These are phyloP conservation scores for Danio tinwini DNA, from an alignment of 2,797 vertebrate species.

Conservation along the genomic window DNA sequence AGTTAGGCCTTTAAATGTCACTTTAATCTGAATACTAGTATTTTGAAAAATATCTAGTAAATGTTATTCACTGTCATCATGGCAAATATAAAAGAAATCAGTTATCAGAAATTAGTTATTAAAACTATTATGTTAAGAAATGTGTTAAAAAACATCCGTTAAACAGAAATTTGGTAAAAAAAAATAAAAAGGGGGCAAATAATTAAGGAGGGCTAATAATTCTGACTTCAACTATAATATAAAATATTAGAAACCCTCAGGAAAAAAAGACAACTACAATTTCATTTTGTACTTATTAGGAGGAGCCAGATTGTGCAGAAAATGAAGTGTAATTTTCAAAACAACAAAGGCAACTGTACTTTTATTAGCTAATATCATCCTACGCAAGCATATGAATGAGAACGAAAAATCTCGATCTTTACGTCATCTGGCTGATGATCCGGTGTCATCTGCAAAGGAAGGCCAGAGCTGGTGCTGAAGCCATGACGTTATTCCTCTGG, in stretches of 20 bases:
- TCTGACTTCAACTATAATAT: too few species aligned
- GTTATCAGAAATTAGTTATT: too few species aligned
- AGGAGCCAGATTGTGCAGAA: constrained; percentile 1
- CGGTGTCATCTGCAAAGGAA: constrained; percentile 16
- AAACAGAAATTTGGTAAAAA: too few species aligned
- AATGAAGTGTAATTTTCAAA: neutral
- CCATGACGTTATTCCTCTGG: constrained; percentile 49
- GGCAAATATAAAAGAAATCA: too few species aligned
- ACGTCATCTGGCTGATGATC: constrained; percentile 2
- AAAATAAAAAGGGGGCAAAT: too few species aligned
- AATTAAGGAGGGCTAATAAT: too few species aligned
- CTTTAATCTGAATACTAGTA: too few species aligned
- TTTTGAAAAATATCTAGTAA: too few species aligned
- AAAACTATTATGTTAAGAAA: too few species aligned
- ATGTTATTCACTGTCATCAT: too few species aligned
- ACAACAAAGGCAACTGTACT: neutral
- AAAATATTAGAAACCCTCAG: neutral
- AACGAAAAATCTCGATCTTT: neutral
- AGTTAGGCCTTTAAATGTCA: too few species aligned
- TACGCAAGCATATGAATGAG: constrained; percentile 11
- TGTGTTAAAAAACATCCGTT: too few species aligned
- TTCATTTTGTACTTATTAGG: neutral
- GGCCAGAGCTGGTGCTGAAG: constrained; percentile 1
- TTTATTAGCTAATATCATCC: constrained; percentile 18
- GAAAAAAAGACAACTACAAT: neutral